Evolutionary conservation across 2,113 vertebrate genomes (phyloP).

Genomic region (Onychorhynchus coronatus): DNA sequence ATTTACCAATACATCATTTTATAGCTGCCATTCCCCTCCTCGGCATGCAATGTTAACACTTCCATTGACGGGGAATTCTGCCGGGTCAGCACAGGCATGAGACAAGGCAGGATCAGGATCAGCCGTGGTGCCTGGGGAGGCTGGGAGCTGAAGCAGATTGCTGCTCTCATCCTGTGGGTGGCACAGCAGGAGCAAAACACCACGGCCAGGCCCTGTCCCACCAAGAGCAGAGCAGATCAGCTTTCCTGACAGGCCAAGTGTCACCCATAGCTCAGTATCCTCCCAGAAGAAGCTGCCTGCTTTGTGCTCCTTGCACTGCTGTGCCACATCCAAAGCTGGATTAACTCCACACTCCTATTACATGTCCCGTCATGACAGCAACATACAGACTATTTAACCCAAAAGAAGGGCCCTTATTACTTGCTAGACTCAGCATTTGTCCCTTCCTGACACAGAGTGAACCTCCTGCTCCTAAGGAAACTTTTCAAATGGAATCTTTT

Average conservation of each 20-base stretch:
- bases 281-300: not conserved
- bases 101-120: not conserved
- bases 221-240: not conserved
- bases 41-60: not conserved
- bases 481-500: not conserved
- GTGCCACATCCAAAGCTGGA: not conserved
- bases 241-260: not conserved
- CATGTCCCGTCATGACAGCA: not conserved
- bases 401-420: not conserved
- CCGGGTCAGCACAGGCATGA: not conserved
- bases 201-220: rapidly evolving
- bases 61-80: not conserved
- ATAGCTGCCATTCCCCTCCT: not conserved
- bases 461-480: not conserved
- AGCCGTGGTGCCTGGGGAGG: not conserved
- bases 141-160: not conserved
- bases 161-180: rapidly evolving
- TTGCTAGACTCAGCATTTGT: not conserved
- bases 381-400: not conserved
- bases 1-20: not conserved
- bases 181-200: not conserved
- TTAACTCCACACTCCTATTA: not conserved
- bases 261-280: not conserved
- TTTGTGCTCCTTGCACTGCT: not conserved
- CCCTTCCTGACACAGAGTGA: not conserved